Conservation (phyloP, 2,797 vertebrate species). For the Mastacembelus armatus region DNA sequence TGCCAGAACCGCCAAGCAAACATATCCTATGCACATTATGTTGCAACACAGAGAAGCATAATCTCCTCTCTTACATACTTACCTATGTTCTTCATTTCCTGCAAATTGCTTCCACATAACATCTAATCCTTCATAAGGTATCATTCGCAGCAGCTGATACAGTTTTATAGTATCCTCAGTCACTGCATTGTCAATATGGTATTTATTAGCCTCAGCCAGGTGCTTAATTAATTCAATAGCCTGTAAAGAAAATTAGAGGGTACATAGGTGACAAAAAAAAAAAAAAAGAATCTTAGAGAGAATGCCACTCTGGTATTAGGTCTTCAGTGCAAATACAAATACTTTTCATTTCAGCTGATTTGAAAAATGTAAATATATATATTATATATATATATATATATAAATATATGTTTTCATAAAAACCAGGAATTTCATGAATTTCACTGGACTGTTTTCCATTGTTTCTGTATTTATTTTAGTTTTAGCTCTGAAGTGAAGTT, state of each 20-base stretch:
- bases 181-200: conserved; percentile 78
- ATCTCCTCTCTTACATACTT: not conserved
- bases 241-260: conserved; percentile 65
- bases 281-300: not conserved
- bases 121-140: conserved; percentile 77
- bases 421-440: not conserved
- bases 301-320: too few relatives aligned
- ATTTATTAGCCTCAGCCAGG: conserved; percentile 80
- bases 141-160: conserved; percentile 82
- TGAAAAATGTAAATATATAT: not conserved
- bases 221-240: conserved; percentile 81
- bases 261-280: not conserved
- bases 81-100: conserved; percentile 81
- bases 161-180: conserved; percentile 82
- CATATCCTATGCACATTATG: not conserved
- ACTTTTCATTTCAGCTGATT: not conserved
- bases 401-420: not conserved
- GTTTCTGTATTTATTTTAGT: not conserved
- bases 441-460: not conserved
- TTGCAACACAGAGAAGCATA: not conserved
- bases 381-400: not conserved
- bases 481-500: not conserved
- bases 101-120: conserved; percentile 82
- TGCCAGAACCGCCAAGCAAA: not conserved
- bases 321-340: not conserved